Evolutionary conservation across 2,888 invertebrate species (phyloP).

Genomic region (Trissolcus brochymenae): DNA sequence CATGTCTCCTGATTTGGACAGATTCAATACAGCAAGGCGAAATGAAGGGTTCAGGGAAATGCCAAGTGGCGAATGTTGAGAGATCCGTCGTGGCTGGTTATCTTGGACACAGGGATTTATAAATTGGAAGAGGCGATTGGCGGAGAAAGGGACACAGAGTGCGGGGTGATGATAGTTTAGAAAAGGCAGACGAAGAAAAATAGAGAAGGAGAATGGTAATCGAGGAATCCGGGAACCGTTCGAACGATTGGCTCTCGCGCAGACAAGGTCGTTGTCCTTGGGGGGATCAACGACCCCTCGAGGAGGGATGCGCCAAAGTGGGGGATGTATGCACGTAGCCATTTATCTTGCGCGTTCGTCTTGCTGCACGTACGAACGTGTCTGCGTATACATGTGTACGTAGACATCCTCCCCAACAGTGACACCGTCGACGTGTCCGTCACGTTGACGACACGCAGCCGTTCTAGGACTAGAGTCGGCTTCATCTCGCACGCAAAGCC

Average conservation of each 20-base stretch:
- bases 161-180: conserved; percentile 50
- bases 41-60: no score
- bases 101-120: no score
- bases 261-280: conserved; percentile 77
- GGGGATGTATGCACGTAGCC: conserved; percentile 45
- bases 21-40: no score
- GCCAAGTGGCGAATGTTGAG: no score
- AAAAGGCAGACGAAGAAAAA: conserved; percentile 46
- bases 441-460: conserved; percentile 27
- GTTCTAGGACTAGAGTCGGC: conserved; percentile 38
- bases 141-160: conserved; percentile 38
- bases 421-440: conserved; percentile 28
- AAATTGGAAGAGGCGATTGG: conserved; percentile 15
- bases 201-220: conserved; percentile 68
- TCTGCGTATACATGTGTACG: conserved; percentile 2
- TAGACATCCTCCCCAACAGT: conserved; percentile 42
- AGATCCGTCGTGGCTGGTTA: no score
- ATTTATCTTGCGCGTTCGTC: conserved; percentile 29
- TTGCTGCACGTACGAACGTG: conserved; percentile 15
- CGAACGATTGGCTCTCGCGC: conserved; percentile 70
- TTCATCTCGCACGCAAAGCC: conserved; percentile 5
- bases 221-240: conserved; percentile 74
- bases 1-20: no score
- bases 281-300: conserved; percentile 76
- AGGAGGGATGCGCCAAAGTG: conserved; percentile 64